Evolutionary conservation across 2,113 vertebrate genomes (phyloP).

Genomic region (Paradoxurus hermaphroditus): DNA sequence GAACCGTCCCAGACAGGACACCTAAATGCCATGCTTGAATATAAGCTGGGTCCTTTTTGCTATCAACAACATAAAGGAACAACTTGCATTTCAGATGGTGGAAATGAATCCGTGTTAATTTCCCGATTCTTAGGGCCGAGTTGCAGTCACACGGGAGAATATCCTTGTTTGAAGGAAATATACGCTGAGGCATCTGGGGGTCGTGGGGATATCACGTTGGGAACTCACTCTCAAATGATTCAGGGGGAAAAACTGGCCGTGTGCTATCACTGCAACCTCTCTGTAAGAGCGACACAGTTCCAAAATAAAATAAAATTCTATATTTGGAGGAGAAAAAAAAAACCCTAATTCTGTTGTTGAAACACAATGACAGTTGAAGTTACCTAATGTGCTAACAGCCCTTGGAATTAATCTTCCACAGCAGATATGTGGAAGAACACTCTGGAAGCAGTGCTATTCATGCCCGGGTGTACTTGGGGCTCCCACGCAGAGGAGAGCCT

Average conservation of each 20-base stretch:
- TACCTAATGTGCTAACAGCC: not conserved
- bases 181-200: not conserved
- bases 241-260: not conserved
- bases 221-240: not conserved
- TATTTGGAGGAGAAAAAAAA: not conserved
- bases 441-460: not conserved
- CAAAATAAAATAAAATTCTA: not conserved
- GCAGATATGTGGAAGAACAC: not conserved
- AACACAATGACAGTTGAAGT: not conserved
- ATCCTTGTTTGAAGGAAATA: not conserved
- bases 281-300: not conserved
- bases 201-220: not conserved
- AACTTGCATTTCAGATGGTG: not conserved
- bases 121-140: not conserved
- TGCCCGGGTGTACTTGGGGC: not conserved
- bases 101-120: not conserved
- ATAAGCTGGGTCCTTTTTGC: not conserved
- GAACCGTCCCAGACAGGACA: not conserved
- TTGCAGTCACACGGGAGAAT: not conserved
- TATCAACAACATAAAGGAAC: not conserved
- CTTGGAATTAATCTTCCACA: not conserved
- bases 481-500: accelerated
- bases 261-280: not conserved
- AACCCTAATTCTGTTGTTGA: not conserved
- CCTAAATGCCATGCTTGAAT: not conserved